Base-by-base conservation (phyloP, 2,113 vertebrate species). In the Siniperca chuatsi region DNA sequence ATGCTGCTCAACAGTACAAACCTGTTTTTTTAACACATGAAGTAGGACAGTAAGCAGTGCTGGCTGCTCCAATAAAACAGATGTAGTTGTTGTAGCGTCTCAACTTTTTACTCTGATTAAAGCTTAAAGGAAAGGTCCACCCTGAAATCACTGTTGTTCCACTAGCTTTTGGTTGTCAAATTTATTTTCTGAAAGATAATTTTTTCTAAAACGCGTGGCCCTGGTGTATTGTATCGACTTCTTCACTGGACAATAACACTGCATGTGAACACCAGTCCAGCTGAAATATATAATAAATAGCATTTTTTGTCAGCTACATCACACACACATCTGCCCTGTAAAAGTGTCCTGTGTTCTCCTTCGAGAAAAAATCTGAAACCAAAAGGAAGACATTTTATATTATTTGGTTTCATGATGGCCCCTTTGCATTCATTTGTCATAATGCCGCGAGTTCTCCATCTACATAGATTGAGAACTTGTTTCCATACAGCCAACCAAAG, bases 1-100 rank as follows among this genome's bases (percentile, higher is more conserved):
- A 42, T 33, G 69, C 72, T 64, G 8, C 79, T 80, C 52, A 66
- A 72, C 58, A 60, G 44, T 87, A 79, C 70, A 55, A 69, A 64
- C 48, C 70, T 40, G 52, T 72, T 79, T 50, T 79, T 58, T 80
- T 55, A 46, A 52, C n/a, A 67, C 77, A 8, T 55, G 55, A 84
- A 88, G 78, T 81, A 50, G 77, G 79, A 68, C 81, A 73, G 75
- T 48, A 76, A 84, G 65, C 60, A 46, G 72, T 79, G 62, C 50
- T 42, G 23, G 64, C 42, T 58, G 73, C 76, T 89, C 8, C 4
- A 42, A 2, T 44, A 21, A 72, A 75, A 70, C 44, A 50, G 35
- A 57, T 57, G 37, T 23, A 20, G 48, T 20, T 48, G 37, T 44
- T 33, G 12, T 61, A 37, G 3, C 54, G 15, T 18, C 6, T 42